A percentile compares a stretch with the other conserved stretches of the same genome.
These are phyloP conservation scores for Herpetotheres cachinnans DNA, from an alignment of 2,113 vertebrate genomes.

Conservation along the genomic window DNA sequence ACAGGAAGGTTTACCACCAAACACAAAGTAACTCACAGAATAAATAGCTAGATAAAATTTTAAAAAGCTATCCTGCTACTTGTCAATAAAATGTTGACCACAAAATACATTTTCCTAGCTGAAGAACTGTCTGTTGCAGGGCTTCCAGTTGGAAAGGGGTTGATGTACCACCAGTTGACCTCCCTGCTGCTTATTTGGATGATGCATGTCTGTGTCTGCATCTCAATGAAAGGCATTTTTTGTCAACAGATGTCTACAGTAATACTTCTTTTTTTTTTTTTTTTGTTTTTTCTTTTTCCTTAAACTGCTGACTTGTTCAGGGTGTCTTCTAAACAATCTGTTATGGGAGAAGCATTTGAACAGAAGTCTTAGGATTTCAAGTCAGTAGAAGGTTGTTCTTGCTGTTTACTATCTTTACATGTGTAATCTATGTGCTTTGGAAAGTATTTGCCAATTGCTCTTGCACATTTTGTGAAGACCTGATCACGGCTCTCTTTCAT, in stretches of 20 bases:
- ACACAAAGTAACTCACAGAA: neutral
- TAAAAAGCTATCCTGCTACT: neutral
- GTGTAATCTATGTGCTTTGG: neutral
- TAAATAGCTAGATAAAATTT: neutral
- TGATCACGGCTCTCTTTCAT: rapidly evolving
- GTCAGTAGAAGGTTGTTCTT: neutral
- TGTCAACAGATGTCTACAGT: neutral
- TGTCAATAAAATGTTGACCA: neutral
- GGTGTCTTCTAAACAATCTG: neutral
- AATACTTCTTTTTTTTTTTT: neutral
- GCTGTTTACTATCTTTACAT: neutral
- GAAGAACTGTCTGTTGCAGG: neutral
- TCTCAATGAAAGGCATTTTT: neutral
- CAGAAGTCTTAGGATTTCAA: neutral
- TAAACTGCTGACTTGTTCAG: neutral
- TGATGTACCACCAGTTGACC: neutral
- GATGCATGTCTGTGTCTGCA: neutral
- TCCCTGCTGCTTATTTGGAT: constrained; percentile 5
- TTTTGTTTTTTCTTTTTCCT: too few relatives aligned
- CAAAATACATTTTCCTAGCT: neutral
- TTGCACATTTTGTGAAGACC: neutral
- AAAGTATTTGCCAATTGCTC: neutral
- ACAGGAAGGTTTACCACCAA: neutral
- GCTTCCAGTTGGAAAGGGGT: neutral
- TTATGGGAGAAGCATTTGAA: neutral